A percentile compares a stretch with the other conserved stretches of the same genome.
Conservation (phyloP, 2,797 vertebrate species). For the Synanceia verrucosa region DNA sequence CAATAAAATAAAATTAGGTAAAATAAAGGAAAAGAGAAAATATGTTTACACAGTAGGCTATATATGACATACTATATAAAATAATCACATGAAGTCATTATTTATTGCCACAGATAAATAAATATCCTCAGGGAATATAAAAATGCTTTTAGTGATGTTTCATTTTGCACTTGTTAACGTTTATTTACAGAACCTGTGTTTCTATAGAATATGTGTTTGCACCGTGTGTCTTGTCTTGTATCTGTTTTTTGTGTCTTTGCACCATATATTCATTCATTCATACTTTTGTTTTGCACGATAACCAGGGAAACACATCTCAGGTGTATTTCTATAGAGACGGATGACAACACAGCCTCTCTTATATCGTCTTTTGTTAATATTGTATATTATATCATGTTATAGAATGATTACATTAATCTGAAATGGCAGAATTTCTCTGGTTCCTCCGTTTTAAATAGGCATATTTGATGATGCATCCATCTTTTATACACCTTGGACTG, state of each 20-base stretch:
- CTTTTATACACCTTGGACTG: not conserved
- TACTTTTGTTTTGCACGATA: too few species aligned
- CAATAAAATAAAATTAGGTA: too few species aligned
- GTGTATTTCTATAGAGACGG: not conserved
- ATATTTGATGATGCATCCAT: not conserved
- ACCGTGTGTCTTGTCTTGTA: too few species aligned
- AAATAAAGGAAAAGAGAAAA: too few species aligned
- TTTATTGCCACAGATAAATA: not conserved
- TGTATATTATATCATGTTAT: not conserved
- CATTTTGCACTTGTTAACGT: too few species aligned
- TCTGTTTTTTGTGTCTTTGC: not conserved
- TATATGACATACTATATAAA: too few species aligned
- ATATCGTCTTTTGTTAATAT: not conserved
- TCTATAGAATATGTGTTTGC: not conserved
- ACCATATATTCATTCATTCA: not conserved
- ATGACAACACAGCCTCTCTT: not conserved
- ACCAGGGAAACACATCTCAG: not conserved
- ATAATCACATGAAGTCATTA: not conserved
- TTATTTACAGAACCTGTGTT: not conserved
- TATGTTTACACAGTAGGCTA: too few species aligned
- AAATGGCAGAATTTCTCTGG: not conserved
- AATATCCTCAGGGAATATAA: not conserved
- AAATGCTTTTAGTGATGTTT: too few species aligned
- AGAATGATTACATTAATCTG: not conserved
- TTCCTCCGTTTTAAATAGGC: not conserved